A percentile compares a stretch with the other conserved stretches of the same genome.
phyloP scores from a whole-genome alignment of 2,888 invertebrate genomes.

The Ctenicera cuprea region DNA sequence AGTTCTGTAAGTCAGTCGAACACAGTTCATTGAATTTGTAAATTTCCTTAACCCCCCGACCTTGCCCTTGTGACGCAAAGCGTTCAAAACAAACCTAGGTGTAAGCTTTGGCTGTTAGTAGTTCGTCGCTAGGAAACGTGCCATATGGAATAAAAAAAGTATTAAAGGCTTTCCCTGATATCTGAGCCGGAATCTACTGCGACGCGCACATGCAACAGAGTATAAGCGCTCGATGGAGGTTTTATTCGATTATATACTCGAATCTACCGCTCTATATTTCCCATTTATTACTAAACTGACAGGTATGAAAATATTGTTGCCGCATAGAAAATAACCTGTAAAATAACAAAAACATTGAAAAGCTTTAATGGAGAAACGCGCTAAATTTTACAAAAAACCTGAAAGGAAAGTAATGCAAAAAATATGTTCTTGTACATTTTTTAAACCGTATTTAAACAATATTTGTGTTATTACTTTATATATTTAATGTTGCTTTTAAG shows the following conservation, averaged over 20 bases:
- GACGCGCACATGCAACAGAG: slow-evolving; percentile 28
- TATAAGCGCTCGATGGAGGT: slow-evolving; percentile 15
- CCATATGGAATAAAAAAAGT: slow-evolving; percentile 22
- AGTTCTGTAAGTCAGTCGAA: neutral
- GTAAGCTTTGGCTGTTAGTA: slow-evolving; percentile 32
- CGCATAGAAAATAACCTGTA: neutral
- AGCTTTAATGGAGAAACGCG: no score
- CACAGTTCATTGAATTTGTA: slow-evolving; percentile 8
- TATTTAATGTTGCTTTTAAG: no score
- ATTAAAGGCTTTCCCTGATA: slow-evolving; percentile 10
- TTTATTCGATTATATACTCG: slow-evolving; percentile 19
- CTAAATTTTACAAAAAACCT: neutral
- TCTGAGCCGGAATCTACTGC: slow-evolving; percentile 23
- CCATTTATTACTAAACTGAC: slow-evolving; percentile 11
- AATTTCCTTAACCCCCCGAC: slow-evolving; percentile 22
- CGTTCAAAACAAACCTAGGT: slow-evolving; percentile 24
- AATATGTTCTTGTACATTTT: no score
- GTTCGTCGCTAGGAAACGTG: slow-evolving; percentile 37
- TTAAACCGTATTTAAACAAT: no score
- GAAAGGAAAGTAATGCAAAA: no score
- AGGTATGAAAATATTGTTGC: slow-evolving; percentile 6
- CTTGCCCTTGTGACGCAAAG: slow-evolving; percentile 38
- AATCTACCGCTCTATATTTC: neutral
- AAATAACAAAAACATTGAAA: neutral
- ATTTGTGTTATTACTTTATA: no score